Percentiles rank a stretch among this genome's conserved stretches.
Evolutionary conservation across 2,113 vertebrate species (phyloP).

Genomic region (Sturnira hondurensis): DNA sequence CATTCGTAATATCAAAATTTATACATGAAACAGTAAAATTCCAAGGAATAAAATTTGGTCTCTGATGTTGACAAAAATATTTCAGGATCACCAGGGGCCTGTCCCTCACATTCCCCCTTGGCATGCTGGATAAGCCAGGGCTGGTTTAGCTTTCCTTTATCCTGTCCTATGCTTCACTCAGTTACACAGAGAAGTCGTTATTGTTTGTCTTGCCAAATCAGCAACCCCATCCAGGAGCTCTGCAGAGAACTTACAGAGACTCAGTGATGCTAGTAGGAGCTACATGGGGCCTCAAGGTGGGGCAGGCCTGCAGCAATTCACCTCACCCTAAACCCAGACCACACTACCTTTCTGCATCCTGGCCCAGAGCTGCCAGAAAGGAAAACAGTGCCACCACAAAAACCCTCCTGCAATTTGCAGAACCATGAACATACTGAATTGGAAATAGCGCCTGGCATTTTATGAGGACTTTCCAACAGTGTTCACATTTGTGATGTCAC

Average conservation of each 20-base stretch:
- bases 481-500: background rate
- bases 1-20: background rate
- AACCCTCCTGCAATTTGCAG: background rate
- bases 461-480: background rate
- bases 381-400: background rate
- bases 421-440: background rate
- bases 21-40: background rate
- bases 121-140: background rate
- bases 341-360: background rate
- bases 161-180: background rate
- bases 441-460: background rate
- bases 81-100: background rate
- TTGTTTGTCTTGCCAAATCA: background rate
- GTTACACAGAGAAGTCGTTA: background rate
- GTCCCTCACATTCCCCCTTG: no score
- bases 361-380: background rate
- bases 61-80: background rate
- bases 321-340: background rate
- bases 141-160: background rate
- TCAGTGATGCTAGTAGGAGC: background rate
- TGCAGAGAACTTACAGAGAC: background rate
- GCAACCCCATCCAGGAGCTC: background rate
- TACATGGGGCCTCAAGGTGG: accelerated
- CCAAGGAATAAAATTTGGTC: background rate
- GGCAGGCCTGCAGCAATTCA: background rate